Conservation (phyloP, 2,797 vertebrate species). For the Nyctalus aviator region DNA sequence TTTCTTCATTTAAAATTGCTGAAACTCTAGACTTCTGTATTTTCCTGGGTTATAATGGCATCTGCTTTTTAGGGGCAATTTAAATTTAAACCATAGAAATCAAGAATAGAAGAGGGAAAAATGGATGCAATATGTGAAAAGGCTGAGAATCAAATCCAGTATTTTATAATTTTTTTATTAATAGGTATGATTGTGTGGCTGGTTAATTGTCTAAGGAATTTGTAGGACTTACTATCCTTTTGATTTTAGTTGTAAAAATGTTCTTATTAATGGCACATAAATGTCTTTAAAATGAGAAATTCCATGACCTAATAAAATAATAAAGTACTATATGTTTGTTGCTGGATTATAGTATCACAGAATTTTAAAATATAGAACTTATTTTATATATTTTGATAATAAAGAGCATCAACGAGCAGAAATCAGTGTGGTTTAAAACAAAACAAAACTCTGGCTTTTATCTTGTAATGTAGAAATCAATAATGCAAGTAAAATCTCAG, state of each 20-base stretch:
- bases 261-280: conserved; percentile 19
- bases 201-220: conserved; percentile 34
- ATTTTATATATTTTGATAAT: conserved; percentile 56
- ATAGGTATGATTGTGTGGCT: conserved; percentile 8
- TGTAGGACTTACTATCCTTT: neutral
- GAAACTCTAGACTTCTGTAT: conserved; percentile 39
- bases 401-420: conserved; percentile 3
- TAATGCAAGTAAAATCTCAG: conserved; percentile 51
- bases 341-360: conserved; percentile 43
- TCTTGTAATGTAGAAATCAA: conserved; percentile 27
- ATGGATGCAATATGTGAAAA: conserved; percentile 22
- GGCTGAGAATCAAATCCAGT: neutral
- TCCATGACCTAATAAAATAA: neutral
- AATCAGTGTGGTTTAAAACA: conserved; percentile 14
- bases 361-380: conserved; percentile 36
- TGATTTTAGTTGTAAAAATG: conserved; percentile 41
- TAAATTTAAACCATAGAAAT: conserved; percentile 48
- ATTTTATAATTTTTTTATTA: conserved; percentile 63
- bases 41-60: conserved; percentile 48
- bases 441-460: neutral
- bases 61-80: conserved; percentile 53
- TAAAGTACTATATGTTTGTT: conserved; percentile 12
- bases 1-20: conserved; percentile 32
- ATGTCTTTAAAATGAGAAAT: conserved; percentile 53
- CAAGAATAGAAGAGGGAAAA: neutral